Conservation (phyloP, 2,888 invertebrate species). For the Ochropleura plecta region DNA sequence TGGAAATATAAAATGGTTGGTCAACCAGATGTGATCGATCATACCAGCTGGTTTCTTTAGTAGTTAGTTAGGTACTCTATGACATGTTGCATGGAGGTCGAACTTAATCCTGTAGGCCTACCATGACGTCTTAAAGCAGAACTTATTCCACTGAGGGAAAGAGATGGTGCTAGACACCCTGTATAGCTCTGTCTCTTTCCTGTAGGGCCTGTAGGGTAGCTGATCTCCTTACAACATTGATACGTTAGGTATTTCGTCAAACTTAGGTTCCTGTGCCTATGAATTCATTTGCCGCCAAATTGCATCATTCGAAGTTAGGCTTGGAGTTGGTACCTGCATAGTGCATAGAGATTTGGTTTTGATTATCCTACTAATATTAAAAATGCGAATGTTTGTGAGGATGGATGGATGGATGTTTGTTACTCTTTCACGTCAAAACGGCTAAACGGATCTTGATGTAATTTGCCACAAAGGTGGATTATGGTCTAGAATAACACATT, state of each 20-base stretch:
- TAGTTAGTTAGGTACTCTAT: too few species aligned
- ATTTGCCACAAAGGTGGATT: too few species aligned
- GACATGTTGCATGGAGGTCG: neutral
- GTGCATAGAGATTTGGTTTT: neutral
- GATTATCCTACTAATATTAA: neutral
- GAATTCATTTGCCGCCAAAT: constrained; percentile 14
- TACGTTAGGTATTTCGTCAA: constrained; percentile 5
- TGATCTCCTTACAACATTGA: neutral
- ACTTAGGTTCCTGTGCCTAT: neutral
- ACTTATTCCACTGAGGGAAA: too few species aligned
- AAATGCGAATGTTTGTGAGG: too few species aligned
- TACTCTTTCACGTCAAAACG: too few species aligned
- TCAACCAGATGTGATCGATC: constrained; percentile 35
- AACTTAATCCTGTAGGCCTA: constrained; percentile 12
- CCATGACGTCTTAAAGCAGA: too few species aligned
- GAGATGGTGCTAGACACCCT: too few species aligned
- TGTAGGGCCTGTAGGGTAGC: too few species aligned
- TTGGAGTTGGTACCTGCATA: neutral
- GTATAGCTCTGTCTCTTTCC: too few species aligned
- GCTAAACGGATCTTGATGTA: too few species aligned
- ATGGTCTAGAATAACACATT: too few species aligned
- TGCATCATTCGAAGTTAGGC: constrained; percentile 17
- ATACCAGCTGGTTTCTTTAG: constrained; percentile 3
- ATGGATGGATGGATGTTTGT: too few species aligned
- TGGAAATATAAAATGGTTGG: constrained; percentile 9